Base-by-base conservation (phyloP, 1,140 invertebrate species). In the Phortica variegata region DNA sequence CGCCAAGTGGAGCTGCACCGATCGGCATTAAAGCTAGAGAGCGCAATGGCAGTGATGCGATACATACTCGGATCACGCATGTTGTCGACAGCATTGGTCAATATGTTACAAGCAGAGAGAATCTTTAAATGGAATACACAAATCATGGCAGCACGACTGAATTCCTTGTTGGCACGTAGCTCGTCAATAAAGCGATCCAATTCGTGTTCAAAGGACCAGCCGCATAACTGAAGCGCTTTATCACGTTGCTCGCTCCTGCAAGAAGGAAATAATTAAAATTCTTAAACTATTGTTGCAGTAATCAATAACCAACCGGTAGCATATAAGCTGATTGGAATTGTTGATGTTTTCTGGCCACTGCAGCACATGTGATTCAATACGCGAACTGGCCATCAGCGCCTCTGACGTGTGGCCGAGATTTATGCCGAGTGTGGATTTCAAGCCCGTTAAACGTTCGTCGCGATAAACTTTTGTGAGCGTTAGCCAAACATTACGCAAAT, bases 71-170 rank as follows among this genome's bases (percentile, higher is more conserved):
- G 61, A 52, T 77, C 72, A 2, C 55, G 53, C 54, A 68, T 58
- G 10, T 56, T 61, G 47, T 76, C 79, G 19, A 83, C 81, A 49
- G 85, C 87, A 49, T 84, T 80, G 49, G 86, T 88, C 31, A 97
- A 80, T 57, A 95, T 88, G 53, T 92, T 86, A 55, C 97, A 90
- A 10, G 93, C 93, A 61, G 84, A 78, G 43, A 85, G 82, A 37
- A 96, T 80, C 68, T 90, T 87, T 48, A 96, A 79, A 78, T 93
- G 90, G 73, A 97, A 97, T 34, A 95, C 85, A 32, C 91, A 87
- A 34, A 97, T 87, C 21, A 93, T 90, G 7, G 93, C 91, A 19
- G 92, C 92, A 74, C 92, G 83, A 31, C 91, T 85, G 76, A 85
- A 90, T 41, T 82, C 79, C 29, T 73, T 73, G 42, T 61, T 65